Conservation (phyloP, 1,140 invertebrate species). For the Musca vetustissima region DNA sequence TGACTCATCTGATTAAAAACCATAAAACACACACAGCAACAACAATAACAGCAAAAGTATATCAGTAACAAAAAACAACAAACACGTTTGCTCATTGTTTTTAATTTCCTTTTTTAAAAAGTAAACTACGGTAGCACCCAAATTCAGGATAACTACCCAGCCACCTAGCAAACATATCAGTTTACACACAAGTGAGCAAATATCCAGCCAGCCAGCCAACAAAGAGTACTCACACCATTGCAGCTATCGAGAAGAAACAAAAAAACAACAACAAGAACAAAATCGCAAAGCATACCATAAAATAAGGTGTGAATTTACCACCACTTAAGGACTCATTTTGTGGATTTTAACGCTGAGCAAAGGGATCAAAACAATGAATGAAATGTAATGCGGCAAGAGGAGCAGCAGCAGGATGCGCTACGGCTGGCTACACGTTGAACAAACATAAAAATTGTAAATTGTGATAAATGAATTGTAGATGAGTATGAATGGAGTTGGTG, state of each 20-base stretch:
- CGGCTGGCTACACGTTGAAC: background rate
- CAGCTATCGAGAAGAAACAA: no score
- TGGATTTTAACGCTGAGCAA: background rate
- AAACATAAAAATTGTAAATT: conserved; percentile 1
- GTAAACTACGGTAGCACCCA: background rate
- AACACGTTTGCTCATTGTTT: background rate
- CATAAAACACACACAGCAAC: no score
- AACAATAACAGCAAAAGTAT: no score
- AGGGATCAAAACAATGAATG: conserved; percentile 1
- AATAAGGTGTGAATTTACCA: conserved; percentile 18
- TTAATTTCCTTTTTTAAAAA: conserved; percentile 18
- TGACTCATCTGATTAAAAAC: conserved; percentile 13
- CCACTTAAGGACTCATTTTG: conserved; percentile 19
- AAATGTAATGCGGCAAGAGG: no score
- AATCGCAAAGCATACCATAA: no score
- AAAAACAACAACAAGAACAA: no score
- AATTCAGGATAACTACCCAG: background rate
- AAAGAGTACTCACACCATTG: background rate
- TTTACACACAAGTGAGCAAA: background rate
- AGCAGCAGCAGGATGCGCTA: no score
- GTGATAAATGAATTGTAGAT: conserved; percentile 21
- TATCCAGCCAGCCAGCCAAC: background rate
- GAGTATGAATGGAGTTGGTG: background rate
- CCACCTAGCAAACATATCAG: background rate
- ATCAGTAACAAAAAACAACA: background rate